A percentile compares a stretch with the other conserved stretches of the same genome.
Evolutionary conservation across 2,888 invertebrate species (phyloP).

Genomic region (Boloria selene): DNA sequence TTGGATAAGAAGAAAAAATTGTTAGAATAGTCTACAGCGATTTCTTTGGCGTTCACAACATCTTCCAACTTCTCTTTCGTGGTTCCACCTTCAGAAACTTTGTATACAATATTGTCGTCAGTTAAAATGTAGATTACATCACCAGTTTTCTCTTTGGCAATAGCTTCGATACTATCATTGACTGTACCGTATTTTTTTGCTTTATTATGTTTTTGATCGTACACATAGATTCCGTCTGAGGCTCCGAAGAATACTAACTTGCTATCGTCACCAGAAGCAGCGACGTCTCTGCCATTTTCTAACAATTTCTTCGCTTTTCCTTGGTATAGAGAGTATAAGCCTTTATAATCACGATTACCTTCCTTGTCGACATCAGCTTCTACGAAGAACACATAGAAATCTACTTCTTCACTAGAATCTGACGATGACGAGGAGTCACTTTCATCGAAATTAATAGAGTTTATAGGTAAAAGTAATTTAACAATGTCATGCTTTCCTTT

Average conservation of each 20-base stretch:
- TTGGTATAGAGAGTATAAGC: slow-evolving; percentile 34
- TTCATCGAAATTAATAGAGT: slow-evolving; percentile 41
- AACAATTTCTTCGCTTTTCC: slow-evolving; percentile 48
- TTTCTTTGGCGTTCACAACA: slow-evolving; percentile 55
- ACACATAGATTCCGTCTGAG: slow-evolving; percentile 56
- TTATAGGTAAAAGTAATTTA: slow-evolving; percentile 42
- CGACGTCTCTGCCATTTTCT: slow-evolving; percentile 51
- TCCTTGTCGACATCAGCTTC: slow-evolving; percentile 42
- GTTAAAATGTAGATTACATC: slow-evolving; percentile 61
- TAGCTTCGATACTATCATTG: slow-evolving; percentile 44
- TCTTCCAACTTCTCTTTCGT: slow-evolving; percentile 53
- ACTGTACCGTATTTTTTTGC: slow-evolving; percentile 46
- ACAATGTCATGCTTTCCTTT: slow-evolving; percentile 43
- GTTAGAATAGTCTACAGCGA: slow-evolving; percentile 57
- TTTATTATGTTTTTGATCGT: slow-evolving; percentile 42
- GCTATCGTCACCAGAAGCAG: slow-evolving; percentile 49
- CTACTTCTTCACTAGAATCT: slow-evolving; percentile 26
- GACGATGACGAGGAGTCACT: slow-evolving; percentile 21
- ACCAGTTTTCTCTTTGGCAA: slow-evolving; percentile 37
- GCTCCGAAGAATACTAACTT: slow-evolving; percentile 55
- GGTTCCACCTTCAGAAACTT: slow-evolving; percentile 58
- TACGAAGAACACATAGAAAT: slow-evolving; percentile 35
- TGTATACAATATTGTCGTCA: slow-evolving; percentile 55
- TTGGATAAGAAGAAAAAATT: slow-evolving; percentile 59
- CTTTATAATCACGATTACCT: slow-evolving; percentile 28